Percentiles rank a stretch among this genome's conserved stretches.
phyloP scores from a whole-genome alignment of 2,797 vertebrate genomes.

The Sebastes melanostomus region DNA sequence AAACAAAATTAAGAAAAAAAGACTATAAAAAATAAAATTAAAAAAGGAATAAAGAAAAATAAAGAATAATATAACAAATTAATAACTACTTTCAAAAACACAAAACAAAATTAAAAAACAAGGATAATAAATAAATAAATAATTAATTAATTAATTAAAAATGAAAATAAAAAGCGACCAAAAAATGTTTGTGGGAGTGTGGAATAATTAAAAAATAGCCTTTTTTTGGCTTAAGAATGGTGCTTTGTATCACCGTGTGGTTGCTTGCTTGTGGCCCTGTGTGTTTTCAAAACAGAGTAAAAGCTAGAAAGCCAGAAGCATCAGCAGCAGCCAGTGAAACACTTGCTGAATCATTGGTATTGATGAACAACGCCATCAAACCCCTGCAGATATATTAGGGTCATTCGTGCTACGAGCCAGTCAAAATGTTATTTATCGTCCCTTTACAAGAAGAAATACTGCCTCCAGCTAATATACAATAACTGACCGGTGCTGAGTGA shows the following conservation, averaged over 20 bases:
- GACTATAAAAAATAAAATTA: no score
- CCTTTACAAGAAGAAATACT: constrained; percentile 13
- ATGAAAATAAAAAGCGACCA: no score
- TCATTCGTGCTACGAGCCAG: constrained; percentile 17
- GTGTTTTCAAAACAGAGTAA: not conserved
- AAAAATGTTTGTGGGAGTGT: no score
- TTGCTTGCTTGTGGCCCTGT: not conserved
- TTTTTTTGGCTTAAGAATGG: not conserved
- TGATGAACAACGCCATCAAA: constrained; percentile 39
- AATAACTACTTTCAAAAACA: no score
- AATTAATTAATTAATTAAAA: no score
- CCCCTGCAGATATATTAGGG: constrained; percentile 33
- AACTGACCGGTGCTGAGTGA: constrained; percentile 16
- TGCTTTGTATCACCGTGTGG: not conserved
- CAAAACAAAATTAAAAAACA: no score
- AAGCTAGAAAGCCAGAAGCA: constrained; percentile 9
- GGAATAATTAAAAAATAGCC: no score
- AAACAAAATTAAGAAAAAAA: no score
- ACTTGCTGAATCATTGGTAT: constrained; percentile 38
- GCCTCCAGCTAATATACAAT: constrained; percentile 26
- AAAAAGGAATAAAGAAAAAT: no score
- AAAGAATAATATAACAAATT: no score
- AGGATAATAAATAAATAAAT: no score
- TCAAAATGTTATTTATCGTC: constrained; percentile 50
- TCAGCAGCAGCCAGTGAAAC: constrained; percentile 7